A percentile compares a stretch with the other conserved stretches of the same genome.
phyloP scores from a whole-genome alignment of 2,113 vertebrate genomes.

The Chroicocephalus ridibundus region DNA sequence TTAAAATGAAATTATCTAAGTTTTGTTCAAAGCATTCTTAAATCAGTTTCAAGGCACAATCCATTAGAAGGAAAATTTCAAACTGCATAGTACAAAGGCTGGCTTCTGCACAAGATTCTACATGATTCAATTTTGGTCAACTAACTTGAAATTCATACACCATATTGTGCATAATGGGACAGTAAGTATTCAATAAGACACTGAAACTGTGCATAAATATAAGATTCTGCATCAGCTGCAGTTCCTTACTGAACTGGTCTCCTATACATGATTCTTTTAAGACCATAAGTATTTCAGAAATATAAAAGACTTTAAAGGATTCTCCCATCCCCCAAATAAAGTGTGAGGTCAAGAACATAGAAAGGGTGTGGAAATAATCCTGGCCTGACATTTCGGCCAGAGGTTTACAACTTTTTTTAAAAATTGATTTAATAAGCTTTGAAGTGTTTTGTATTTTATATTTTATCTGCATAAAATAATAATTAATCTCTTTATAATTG shows the following conservation, averaged over 20 bases:
- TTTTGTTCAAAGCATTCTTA: neutral
- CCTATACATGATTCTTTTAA: neutral
- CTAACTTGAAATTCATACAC: neutral
- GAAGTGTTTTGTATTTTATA: neutral
- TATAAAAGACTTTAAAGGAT: neutral
- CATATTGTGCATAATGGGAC: neutral
- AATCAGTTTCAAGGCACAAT: neutral
- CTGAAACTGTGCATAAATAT: neutral
- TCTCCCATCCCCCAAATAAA: neutral
- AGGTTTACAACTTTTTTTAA: neutral
- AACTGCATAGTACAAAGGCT: neutral
- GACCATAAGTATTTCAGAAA: neutral
- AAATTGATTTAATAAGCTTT: neutral
- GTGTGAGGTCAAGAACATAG: neutral
- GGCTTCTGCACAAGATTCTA: neutral
- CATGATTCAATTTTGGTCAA: accelerated
- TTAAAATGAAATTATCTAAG: neutral
- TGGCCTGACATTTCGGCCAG: neutral
- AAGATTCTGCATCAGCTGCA: neutral
- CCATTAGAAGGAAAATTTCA: neutral
- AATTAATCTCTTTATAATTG: neutral
- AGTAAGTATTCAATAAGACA: neutral
- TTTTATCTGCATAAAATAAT: neutral
- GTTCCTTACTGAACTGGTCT: neutral
- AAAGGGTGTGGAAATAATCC: neutral